A percentile compares a stretch with the other conserved stretches of the same genome.
Evolutionary conservation across 2,888 invertebrate genomes (phyloP).

Genomic region (Oligia fasciuncula): DNA sequence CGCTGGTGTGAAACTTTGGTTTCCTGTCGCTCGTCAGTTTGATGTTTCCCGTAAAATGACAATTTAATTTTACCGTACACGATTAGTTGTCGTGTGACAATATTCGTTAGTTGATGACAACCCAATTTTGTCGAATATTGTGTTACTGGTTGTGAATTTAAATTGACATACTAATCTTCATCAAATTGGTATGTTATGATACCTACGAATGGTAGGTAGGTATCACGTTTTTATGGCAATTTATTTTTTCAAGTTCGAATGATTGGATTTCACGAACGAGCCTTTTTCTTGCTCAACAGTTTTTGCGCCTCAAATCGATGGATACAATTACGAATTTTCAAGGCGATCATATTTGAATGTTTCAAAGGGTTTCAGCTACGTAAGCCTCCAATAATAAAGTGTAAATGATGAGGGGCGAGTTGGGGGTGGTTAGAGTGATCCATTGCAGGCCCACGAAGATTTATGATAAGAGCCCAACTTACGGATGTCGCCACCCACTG

Average conservation of each 20-base stretch:
- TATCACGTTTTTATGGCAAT: constrained; percentile 10
- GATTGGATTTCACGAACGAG: constrained; percentile 39
- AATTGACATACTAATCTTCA: constrained; percentile 43
- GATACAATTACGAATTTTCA: constrained; percentile 17
- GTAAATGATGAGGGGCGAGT: constrained; percentile 77
- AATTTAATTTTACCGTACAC: constrained; percentile 50
- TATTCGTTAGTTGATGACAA: constrained; percentile 51
- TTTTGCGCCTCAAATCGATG: constrained; percentile 27
- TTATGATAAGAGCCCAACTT: constrained; percentile 83
- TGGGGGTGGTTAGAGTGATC: constrained; percentile 72
- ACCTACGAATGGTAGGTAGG: neutral
- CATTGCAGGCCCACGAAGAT: constrained; percentile 78
- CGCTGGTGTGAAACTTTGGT: constrained; percentile 55
- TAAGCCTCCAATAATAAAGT: constrained; percentile 82
- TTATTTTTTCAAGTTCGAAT: constrained; percentile 35
- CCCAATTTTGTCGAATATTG: constrained; percentile 37
- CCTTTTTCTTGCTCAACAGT: constrained; percentile 15
- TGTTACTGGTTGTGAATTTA: constrained; percentile 38
- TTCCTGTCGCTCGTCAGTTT: constrained; percentile 51
- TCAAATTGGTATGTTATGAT: constrained; percentile 6
- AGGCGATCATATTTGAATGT: constrained; percentile 44
- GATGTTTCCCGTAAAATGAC: constrained; percentile 57
- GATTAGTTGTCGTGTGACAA: constrained; percentile 55
- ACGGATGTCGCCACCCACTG: constrained; percentile 79
- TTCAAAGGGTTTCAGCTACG: constrained; percentile 70